Evolutionary conservation across 2,797 vertebrate species (phyloP).

Genomic region (Lithobates pipiens): DNA sequence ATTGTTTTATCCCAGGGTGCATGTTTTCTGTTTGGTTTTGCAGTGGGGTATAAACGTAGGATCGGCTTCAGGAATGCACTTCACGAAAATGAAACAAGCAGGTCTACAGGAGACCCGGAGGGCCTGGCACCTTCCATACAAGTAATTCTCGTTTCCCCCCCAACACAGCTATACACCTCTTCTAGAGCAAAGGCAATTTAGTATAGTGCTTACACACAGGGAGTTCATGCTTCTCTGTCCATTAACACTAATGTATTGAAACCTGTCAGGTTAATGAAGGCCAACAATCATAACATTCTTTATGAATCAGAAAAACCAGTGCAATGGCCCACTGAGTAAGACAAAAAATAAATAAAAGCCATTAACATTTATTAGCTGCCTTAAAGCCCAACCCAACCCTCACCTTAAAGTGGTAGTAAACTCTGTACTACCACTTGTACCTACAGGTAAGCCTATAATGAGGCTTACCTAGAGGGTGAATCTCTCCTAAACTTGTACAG

Average conservation of each 20-base stretch:
- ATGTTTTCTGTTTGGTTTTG: constrained; percentile 22
- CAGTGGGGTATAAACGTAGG: not conserved
- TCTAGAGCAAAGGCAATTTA: not conserved
- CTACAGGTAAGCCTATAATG: too few species aligned
- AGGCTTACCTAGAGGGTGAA: too few species aligned
- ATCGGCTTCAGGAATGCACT: not conserved
- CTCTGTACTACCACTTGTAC: too few species aligned
- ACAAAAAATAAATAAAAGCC: not conserved
- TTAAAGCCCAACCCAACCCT: too few species aligned
- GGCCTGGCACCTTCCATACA: not conserved
- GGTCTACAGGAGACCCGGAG: not conserved
- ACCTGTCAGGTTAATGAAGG: not conserved
- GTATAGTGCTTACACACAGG: not conserved
- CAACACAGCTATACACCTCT: not conserved
- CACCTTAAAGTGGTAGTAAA: too few species aligned
- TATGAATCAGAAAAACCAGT: not conserved
- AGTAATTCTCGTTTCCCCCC: not conserved
- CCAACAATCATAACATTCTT: not conserved
- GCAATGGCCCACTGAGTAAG: not conserved
- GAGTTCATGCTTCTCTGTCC: not conserved
- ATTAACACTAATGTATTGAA: constrained; percentile 4
- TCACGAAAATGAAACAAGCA: not conserved
- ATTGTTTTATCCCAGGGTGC: constrained; percentile 52
- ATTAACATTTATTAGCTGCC: too few species aligned
- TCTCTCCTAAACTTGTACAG: too few species aligned